These are phyloP conservation scores for Poecilia latipinna DNA, from an alignment of 2,113 vertebrate species.

Conservation along the genomic window DNA sequence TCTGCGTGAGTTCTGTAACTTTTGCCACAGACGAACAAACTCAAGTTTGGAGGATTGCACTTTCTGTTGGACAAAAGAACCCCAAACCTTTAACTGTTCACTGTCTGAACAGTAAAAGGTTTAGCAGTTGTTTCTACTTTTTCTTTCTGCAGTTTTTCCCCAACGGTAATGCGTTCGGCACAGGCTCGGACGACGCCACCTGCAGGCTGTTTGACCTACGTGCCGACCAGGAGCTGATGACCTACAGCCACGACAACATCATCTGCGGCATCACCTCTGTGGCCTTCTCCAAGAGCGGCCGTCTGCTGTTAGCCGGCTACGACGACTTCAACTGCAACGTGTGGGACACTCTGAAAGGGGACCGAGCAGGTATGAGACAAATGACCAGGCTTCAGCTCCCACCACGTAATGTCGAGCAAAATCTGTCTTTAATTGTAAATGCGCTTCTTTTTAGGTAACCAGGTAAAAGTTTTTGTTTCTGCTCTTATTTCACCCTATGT, in stretches of 20 bases:
- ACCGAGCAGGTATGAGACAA: slow-evolving; percentile 86
- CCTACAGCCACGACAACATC: slow-evolving; percentile 95
- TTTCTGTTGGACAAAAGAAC: background rate
- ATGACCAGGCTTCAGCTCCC: background rate
- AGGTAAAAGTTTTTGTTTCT: too few relatives aligned
- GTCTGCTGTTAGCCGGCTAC: slow-evolving; percentile 93
- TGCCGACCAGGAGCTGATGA: slow-evolving; percentile 93
- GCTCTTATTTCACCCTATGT: too few relatives aligned
- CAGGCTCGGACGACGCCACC: slow-evolving; percentile 95
- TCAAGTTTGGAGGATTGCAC: background rate
- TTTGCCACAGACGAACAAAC: background rate
- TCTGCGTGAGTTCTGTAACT: slow-evolving; percentile 86
- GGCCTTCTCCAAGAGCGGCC: slow-evolving; percentile 98
- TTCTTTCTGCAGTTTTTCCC: slow-evolving; percentile 88
- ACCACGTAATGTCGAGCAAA: too few relatives aligned
- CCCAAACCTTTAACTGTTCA: too few relatives aligned
- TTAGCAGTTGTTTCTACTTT: background rate
- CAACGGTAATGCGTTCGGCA: slow-evolving; percentile 94
- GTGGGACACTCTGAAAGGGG: slow-evolving; percentile 97
- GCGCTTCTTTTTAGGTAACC: too few relatives aligned
- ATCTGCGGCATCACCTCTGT: slow-evolving; percentile 97
- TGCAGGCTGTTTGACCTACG: slow-evolving; percentile 97
- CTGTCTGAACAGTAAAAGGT: background rate
- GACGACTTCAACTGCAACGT: slow-evolving; percentile 99
- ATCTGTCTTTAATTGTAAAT: too few relatives aligned